Conservation (phyloP, 2,113 vertebrate genomes). For the Epinephelus lanceolatus region DNA sequence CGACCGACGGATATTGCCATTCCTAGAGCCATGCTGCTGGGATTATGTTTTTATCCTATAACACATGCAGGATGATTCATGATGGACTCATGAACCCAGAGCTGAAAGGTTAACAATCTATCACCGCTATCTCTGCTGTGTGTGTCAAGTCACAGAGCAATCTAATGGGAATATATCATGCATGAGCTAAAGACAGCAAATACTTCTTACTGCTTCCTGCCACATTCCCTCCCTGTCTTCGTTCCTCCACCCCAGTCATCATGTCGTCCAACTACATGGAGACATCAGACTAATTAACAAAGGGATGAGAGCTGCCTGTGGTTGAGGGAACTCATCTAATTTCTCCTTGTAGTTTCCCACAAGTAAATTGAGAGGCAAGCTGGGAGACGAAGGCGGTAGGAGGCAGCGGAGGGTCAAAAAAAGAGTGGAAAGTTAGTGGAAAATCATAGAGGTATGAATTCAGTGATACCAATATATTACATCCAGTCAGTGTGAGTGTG, state of each 20-base stretch:
- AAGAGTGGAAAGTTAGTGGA: background rate
- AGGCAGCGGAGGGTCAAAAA: background rate
- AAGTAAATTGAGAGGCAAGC: conserved; percentile 11
- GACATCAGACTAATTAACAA: conserved; percentile 59
- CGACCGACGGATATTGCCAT: background rate
- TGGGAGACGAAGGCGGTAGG: background rate
- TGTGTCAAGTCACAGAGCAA: conserved; percentile 3
- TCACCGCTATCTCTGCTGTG: background rate
- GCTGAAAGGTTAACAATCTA: conserved; percentile 4
- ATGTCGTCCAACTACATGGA: conserved; percentile 21
- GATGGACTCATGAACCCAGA: background rate
- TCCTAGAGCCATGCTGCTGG: too few species aligned
- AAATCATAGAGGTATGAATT: conserved; percentile 26
- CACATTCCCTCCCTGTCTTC: background rate
- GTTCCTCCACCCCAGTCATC: conserved; percentile 1
- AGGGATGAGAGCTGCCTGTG: conserved; percentile 42
- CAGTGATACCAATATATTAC: background rate
- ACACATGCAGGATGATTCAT: background rate
- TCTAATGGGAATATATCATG: background rate
- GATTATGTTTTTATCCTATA: background rate
- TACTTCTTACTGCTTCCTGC: background rate
- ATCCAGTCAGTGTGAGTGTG: background rate
- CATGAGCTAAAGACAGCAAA: conserved; percentile 2
- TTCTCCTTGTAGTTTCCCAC: conserved; percentile 30
- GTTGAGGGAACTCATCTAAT: conserved; percentile 49